Conservation (phyloP, 2,888 invertebrate species). For the Cyclophora punctaria region DNA sequence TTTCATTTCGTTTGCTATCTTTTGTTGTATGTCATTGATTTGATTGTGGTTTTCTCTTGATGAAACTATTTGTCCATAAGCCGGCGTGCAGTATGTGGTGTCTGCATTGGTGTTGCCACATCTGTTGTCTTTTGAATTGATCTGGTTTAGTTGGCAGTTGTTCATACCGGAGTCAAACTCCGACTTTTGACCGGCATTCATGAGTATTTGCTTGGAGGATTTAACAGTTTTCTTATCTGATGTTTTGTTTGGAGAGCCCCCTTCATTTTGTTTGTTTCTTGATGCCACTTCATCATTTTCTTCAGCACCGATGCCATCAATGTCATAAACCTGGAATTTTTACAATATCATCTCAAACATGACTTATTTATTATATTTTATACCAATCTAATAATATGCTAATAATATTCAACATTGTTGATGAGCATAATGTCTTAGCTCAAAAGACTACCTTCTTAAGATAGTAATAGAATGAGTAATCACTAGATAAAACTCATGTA, state of each 20-base stretch:
- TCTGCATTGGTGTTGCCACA: slow-evolving; percentile 42
- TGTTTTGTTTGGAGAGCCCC: slow-evolving; percentile 36
- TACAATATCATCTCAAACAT: too few relatives aligned
- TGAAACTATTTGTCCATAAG: slow-evolving; percentile 68
- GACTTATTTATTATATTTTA: too few relatives aligned
- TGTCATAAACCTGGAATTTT: slow-evolving; percentile 62
- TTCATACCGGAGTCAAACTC: slow-evolving; percentile 71
- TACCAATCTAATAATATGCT: too few relatives aligned
- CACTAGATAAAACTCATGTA: too few relatives aligned
- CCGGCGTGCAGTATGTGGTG: slow-evolving; percentile 65
- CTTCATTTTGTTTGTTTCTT: slow-evolving; percentile 32
- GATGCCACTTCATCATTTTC: slow-evolving; percentile 51
- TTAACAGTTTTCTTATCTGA: slow-evolving; percentile 47
- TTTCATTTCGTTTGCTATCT: slow-evolving; percentile 53
- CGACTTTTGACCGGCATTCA: slow-evolving; percentile 67
- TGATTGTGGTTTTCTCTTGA: slow-evolving; percentile 66
- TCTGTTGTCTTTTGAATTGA: slow-evolving; percentile 40
- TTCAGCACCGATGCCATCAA: slow-evolving; percentile 62
- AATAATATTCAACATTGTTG: too few relatives aligned
- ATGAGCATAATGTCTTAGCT: too few relatives aligned
- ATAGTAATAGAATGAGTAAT: too few relatives aligned
- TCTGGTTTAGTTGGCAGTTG: slow-evolving; percentile 60
- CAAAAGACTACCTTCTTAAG: too few relatives aligned
- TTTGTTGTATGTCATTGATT: slow-evolving; percentile 68
- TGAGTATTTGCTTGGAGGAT: slow-evolving; percentile 66